phyloP scores from a whole-genome alignment of 2,797 vertebrate genomes.

The Toxotes lorentzi region DNA sequence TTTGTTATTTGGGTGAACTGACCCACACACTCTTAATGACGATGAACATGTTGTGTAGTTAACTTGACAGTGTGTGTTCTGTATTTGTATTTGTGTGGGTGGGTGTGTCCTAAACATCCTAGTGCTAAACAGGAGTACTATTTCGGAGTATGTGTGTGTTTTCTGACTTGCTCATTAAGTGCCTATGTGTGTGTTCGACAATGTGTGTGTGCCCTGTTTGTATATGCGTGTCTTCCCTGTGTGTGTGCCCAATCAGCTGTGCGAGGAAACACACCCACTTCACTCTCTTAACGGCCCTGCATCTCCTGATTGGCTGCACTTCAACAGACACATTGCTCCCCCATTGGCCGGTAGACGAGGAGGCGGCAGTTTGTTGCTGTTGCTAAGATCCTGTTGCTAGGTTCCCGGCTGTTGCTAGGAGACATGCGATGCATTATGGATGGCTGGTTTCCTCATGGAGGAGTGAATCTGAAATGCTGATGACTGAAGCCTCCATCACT shows the following conservation, averaged over 20 bases:
- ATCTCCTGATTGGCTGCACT: slow-evolving; percentile 72
- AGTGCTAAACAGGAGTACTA: neutral
- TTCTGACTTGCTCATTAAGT: neutral
- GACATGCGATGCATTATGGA: slow-evolving; percentile 92
- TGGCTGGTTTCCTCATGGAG: slow-evolving; percentile 85
- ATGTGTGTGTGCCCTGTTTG: slow-evolving; percentile 6
- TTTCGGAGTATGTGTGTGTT: neutral
- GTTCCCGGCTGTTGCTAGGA: slow-evolving; percentile 86
- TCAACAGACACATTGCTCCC: slow-evolving; percentile 35
- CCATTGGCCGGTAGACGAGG: slow-evolving; percentile 73
- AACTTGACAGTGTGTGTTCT: neutral
- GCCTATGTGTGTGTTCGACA: slow-evolving; percentile 5
- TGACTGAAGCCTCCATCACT: slow-evolving; percentile 74
- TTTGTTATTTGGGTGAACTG: neutral
- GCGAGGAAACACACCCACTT: slow-evolving; percentile 53
- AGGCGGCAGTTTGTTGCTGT: slow-evolving; percentile 79
- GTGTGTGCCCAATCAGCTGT: slow-evolving; percentile 63
- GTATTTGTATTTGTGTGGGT: neutral
- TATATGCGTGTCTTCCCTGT: slow-evolving; percentile 5
- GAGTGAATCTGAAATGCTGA: slow-evolving; percentile 89
- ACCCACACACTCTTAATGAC: neutral
- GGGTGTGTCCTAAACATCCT: neutral
- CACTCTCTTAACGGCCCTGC: slow-evolving; percentile 10
- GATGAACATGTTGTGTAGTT: neutral
- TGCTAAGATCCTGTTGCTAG: slow-evolving; percentile 92